A percentile compares a stretch with the other conserved stretches of the same genome.
These are phyloP conservation scores for Prosopocoilus inquinatus DNA, from an alignment of 2,888 invertebrate species.

Conservation along the genomic window DNA sequence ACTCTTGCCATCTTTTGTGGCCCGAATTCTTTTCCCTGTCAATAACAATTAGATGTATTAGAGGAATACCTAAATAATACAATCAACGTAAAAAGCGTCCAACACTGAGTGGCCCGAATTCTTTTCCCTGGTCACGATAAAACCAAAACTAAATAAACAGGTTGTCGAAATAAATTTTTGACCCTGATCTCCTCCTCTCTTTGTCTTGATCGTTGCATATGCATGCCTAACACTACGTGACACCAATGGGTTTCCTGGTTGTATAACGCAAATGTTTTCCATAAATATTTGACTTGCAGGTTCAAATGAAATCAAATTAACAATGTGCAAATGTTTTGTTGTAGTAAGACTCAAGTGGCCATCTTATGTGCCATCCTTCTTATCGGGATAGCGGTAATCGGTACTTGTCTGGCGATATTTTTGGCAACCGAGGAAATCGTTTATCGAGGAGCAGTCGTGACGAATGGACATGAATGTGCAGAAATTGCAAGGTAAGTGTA, in stretches of 20 bases:
- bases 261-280: neutral
- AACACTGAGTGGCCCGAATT: too few relatives aligned
- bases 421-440: slow-evolving; percentile 11
- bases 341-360: slow-evolving; percentile 20
- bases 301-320: neutral
- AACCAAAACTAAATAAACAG: too few relatives aligned
- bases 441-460: slow-evolving; percentile 61
- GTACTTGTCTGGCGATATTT: slow-evolving; percentile 16
- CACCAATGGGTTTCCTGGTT: neutral
- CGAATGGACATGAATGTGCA: slow-evolving; percentile 75
- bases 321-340: slow-evolving; percentile 7
- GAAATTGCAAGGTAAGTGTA: slow-evolving; percentile 61
- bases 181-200: too few relatives aligned
- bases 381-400: slow-evolving; percentile 16
- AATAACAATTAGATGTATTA: too few relatives aligned
- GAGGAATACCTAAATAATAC: too few relatives aligned
- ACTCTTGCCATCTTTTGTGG: too few relatives aligned
- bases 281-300: neutral
- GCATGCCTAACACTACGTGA: neutral
- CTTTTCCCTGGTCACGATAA: too few relatives aligned
- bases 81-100: too few relatives aligned
- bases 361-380: slow-evolving; percentile 18
- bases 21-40: too few relatives aligned
- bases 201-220: neutral
- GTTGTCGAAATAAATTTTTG: too few relatives aligned